These are phyloP conservation scores for Andricus curvator DNA, from an alignment of 2,888 invertebrate genomes.

Conservation along the genomic window DNA sequence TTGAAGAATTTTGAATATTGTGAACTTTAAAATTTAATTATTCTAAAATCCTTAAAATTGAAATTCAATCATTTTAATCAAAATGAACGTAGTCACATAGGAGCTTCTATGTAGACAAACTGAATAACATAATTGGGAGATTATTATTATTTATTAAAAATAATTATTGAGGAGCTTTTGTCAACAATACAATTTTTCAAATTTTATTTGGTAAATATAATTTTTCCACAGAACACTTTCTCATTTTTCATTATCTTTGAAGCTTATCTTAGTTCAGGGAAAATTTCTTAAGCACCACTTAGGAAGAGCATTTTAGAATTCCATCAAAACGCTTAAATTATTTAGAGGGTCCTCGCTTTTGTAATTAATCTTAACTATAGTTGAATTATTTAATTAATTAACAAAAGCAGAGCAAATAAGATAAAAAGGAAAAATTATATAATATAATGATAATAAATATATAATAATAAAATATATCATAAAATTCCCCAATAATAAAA, in stretches of 20 bases:
- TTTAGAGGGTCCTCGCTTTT: not conserved
- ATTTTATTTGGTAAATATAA: not conserved
- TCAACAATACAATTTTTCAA: not conserved
- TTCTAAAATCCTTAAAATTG: no score
- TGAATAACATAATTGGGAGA: no score
- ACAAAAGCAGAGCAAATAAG: not conserved
- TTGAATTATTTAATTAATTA: not conserved
- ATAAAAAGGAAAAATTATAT: no score
- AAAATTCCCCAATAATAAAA: no score
- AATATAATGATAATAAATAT: no score
- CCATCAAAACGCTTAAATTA: not conserved
- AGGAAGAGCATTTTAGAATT: not conserved
- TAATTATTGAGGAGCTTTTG: not conserved
- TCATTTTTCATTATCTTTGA: not conserved
- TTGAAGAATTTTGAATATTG: no score
- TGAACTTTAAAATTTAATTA: no score
- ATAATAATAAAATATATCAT: no score
- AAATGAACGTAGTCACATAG: no score
- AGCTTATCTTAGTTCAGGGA: not conserved
- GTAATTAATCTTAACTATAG: not conserved
- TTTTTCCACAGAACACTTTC: not conserved
- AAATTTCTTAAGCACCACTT: slow-evolving; percentile 1
- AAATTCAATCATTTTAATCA: no score
- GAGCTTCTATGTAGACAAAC: no score
- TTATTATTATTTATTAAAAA: not conserved